A percentile compares a stretch with the other conserved stretches of the same genome.
These are phyloP conservation scores for Bambusicola thoracicus DNA, from an alignment of 2,113 vertebrate genomes.

Conservation along the genomic window DNA sequence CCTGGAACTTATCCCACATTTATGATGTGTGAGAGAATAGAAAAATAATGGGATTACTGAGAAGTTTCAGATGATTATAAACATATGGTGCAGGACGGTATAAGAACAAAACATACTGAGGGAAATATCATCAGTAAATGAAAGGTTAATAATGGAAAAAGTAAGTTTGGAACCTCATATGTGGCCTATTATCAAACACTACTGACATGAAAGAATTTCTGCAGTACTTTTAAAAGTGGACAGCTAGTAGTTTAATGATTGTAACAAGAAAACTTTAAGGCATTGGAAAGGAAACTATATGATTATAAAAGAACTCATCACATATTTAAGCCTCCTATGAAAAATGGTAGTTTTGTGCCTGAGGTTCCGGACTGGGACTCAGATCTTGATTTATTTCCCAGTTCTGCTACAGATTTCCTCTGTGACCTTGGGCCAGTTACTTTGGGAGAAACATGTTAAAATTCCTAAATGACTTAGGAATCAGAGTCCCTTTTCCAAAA, in stretches of 20 bases:
- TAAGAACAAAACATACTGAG: constrained; percentile 33
- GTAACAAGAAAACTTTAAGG: constrained; percentile 22
- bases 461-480: constrained; percentile 25
- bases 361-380: constrained; percentile 43
- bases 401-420: constrained; percentile 62
- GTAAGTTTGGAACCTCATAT: constrained; percentile 36
- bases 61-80: constrained; percentile 72
- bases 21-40: constrained; percentile 62
- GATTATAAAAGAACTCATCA: constrained; percentile 65
- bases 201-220: constrained; percentile 66
- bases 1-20: constrained; percentile 51
- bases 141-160: constrained; percentile 56
- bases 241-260: constrained; percentile 50
- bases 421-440: constrained; percentile 36
- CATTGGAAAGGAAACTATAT: constrained; percentile 47
- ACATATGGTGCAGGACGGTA: constrained; percentile 61
- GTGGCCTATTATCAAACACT: constrained; percentile 56
- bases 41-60: constrained; percentile 59
- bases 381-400: constrained; percentile 68
- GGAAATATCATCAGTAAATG: constrained; percentile 50
- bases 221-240: constrained; percentile 53
- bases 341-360: constrained; percentile 51
- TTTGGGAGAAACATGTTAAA: constrained; percentile 42
- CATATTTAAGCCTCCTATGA: constrained; percentile 35
- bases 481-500: constrained; percentile 1